Evolutionary conservation across 2,113 vertebrate genomes (phyloP), one percentile per base, ranked within the genome.

Genomic region (Mirza zaza): DNA sequence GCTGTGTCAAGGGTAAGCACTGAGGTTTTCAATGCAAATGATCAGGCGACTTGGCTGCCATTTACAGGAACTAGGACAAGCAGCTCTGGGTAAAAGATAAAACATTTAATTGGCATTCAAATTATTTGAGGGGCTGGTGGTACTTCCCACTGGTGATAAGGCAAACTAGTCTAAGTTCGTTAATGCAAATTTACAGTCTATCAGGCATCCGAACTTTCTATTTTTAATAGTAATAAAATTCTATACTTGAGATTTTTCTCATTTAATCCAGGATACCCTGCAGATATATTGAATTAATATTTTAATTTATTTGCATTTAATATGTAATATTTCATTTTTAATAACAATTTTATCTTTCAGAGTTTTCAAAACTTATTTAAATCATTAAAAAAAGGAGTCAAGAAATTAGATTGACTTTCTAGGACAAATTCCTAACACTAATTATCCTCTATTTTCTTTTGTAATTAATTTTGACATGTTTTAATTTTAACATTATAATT

Each of bases 261-360:
- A 76, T 93, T 93, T 95, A 95, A 96, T 95, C 87, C 95, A 95
- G 75, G 89, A 76, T 91, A 93, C 87, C 93, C 87, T 85, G 17
- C 84, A 80, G 95, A 96, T 97, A 97, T 84, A 87, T 39, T 71
- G 96, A 97, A 91, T 93, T 97, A 93, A 89, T 95, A 63, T 81
- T 81, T 36, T 6, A 91, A 57, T 95, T 93, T 96, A 93, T 97
- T 94, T 96, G 59, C 52, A 67, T 77, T 93, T 95, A 93, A 84
- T 91, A 93, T 93, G 71, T 87, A 83, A 70, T 83, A 93, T 93
- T 93, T 91, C 73, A 96, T 79, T 95, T 95, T 87, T 61, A 79
- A 79, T 83, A 79, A 87, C 76, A 95, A 94, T 91, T 91, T 93
- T 67, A 90, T 91, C 59, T 94, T 96, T 94, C n/a, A 88, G 36